These are phyloP conservation scores for Perca fluviatilis DNA, from an alignment of 2,113 vertebrate species.

Conservation along the genomic window DNA sequence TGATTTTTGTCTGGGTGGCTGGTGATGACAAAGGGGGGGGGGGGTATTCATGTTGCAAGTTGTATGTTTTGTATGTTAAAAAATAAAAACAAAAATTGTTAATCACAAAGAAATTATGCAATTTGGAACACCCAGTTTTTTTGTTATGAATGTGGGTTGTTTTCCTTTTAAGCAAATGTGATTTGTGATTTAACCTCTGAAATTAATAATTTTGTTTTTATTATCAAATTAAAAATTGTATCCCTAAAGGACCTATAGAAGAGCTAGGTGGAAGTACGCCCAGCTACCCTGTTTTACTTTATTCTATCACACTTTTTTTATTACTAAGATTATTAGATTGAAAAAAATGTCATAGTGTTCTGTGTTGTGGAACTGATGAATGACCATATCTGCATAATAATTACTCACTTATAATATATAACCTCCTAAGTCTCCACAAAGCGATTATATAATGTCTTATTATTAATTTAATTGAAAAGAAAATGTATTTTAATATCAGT, in stretches of 20 bases:
- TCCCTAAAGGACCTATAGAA: background rate
- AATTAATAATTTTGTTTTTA: background rate
- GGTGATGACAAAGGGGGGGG: too few relatives aligned
- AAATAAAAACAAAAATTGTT: too few relatives aligned
- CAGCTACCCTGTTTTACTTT: background rate
- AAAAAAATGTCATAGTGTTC: background rate
- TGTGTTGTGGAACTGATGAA: background rate
- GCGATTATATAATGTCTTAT: background rate
- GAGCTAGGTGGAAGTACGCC: background rate
- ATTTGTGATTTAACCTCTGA: background rate
- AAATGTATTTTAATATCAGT: background rate
- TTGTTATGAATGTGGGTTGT: background rate
- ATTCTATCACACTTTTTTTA: background rate
- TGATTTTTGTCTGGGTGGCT: too few relatives aligned
- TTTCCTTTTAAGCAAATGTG: background rate
- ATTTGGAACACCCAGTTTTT: background rate
- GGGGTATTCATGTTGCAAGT: too few relatives aligned
- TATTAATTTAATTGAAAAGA: background rate
- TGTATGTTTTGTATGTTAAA: too few relatives aligned
- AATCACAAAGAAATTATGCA: background rate
- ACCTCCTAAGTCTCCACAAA: background rate
- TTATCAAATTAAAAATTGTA: background rate
- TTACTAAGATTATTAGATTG: background rate
- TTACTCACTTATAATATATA: background rate
- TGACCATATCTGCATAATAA: background rate